Evolutionary conservation across 2,888 invertebrate species (phyloP), one percentile per base, ranked within the genome.

Genomic region (Rotaria magnacalcarata): DNA sequence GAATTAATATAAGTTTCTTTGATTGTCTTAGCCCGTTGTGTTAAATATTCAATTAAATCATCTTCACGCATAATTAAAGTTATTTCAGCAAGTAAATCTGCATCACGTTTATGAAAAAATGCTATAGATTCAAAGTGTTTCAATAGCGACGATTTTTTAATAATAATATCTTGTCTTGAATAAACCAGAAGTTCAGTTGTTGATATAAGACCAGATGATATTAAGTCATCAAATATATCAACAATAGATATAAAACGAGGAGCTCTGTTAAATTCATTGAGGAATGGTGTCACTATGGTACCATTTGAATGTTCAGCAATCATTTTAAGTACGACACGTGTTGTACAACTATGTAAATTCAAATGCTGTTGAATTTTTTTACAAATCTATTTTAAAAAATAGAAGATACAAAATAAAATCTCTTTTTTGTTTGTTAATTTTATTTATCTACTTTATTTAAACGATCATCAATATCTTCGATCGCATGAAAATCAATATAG

Each of bases 311-410:
- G 24, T 80, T 80, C 80, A 47, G 80, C 47, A 11, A 80, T n/a
- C 80, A 80, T 80, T 80, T 80, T 80, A 24, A 80, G 41, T 10
- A 14, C 47, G 0, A 80, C 24, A 47, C 80, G 80, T 11, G 24
- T 47, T n/a, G 47, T 47, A 47, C 80, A 80, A 47, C 80, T 47
- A 47, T 80, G 80, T 80, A 24, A 43, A 24, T 43, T 80, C 24
- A 80, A 47, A 80, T 80, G 80, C 24, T 80, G 47, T 41, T 80
- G 43, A n/a, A 80, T 80, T 80, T 80, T 43, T 80, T 47, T 80
- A 43, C 24, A 21, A 27, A 80, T 80, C 75, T 52, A 47, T 41
- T 80, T 19, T 3, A 43, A 75, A 3, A 80, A 4, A 80, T 16
- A 24, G 21, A 80, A 43, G 10, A 52, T 16, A 14, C 47, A 47